Evolutionary conservation across 2,797 vertebrate species (phyloP).

Genomic region (Ctenochaetus hawaiiensis): DNA sequence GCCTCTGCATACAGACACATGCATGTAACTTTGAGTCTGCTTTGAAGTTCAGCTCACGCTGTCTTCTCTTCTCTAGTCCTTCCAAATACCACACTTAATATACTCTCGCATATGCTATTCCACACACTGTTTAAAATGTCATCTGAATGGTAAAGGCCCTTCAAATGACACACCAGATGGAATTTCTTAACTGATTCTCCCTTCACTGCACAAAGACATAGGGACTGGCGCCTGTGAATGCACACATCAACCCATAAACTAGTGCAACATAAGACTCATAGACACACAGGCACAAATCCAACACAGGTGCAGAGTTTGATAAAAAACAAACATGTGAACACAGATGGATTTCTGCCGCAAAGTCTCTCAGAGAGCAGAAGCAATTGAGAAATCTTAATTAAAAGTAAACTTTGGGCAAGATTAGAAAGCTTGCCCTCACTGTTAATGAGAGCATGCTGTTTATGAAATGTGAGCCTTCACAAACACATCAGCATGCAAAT

Average conservation of each 20-base stretch:
- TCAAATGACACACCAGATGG: constrained; percentile 39
- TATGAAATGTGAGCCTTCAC: constrained; percentile 69
- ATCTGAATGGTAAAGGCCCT: constrained; percentile 33
- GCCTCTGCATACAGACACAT: background rate
- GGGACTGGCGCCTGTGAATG: constrained; percentile 2
- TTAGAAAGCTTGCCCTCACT: constrained; percentile 68
- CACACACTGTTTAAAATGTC: constrained; percentile 40
- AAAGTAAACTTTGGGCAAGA: constrained; percentile 82
- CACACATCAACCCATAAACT: constrained; percentile 18
- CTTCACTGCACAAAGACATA: background rate
- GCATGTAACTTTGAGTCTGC: background rate
- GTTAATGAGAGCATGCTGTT: constrained; percentile 75
- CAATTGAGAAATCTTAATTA: constrained; percentile 80
- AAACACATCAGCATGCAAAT: constrained; percentile 72
- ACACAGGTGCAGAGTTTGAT: constrained; percentile 65
- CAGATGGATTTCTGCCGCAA: constrained; percentile 68
- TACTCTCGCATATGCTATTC: background rate
- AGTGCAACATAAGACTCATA: constrained; percentile 12
- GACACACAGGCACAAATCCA: constrained; percentile 33
- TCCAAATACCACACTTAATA: background rate
- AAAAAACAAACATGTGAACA: constrained; percentile 65
- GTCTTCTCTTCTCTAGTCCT: background rate
- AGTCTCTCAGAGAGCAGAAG: constrained; percentile 62
- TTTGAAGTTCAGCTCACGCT: background rate
- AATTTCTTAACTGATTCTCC: constrained; percentile 21